Conservation (phyloP, 2,797 vertebrate genomes). For the Denticeps clupeoides region DNA sequence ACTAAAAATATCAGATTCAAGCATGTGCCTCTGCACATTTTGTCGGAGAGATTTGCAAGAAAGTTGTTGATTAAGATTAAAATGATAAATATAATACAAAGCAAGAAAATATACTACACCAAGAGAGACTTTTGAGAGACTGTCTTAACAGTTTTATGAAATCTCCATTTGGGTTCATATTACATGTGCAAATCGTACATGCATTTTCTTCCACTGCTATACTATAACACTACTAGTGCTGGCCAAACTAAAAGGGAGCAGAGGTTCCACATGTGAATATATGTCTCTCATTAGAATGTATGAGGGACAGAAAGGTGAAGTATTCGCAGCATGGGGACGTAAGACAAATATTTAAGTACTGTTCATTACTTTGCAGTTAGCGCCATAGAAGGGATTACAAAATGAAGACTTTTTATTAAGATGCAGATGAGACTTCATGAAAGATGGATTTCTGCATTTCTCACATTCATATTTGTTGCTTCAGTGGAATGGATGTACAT, state of each 20-base stretch:
- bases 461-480: not conserved
- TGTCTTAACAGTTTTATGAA: no score
- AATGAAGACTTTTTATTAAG: constrained; percentile 27
- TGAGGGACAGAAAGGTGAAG: constrained; percentile 9
- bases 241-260: constrained; percentile 1
- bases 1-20: not conserved
- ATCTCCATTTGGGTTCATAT: no score
- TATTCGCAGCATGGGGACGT: constrained; percentile 2
- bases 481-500: no score
- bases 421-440: constrained; percentile 6
- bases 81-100: no score
- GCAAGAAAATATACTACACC: no score
- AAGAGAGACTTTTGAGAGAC: no score
- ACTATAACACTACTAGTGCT: not conserved
- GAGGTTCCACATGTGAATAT: not conserved
- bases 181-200: not conserved
- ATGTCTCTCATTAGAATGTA: constrained; percentile 25
- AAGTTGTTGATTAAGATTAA: no score
- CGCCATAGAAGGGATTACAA: constrained; percentile 11
- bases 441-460: not conserved
- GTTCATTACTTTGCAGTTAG: constrained; percentile 20
- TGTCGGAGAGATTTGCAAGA: not conserved
- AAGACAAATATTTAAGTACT: constrained; percentile 26
- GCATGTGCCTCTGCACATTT: not conserved
- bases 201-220: not conserved